These are phyloP conservation scores for Uropsilus gracilis DNA, from an alignment of 2,113 vertebrate genomes.

Conservation along the genomic window DNA sequence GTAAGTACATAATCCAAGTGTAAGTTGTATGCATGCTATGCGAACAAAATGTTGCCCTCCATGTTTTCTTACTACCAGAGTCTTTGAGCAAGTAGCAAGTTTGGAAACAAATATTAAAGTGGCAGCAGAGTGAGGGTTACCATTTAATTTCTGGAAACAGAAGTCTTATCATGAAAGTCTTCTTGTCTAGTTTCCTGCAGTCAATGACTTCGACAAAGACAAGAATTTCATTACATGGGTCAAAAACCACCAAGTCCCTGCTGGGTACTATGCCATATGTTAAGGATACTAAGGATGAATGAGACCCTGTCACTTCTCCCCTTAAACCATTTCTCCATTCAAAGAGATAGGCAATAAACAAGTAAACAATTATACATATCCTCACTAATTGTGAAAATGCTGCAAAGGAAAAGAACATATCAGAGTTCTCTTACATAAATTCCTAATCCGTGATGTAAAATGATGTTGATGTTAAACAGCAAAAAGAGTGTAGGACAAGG, in stretches of 20 bases:
- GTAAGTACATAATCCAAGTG: not conserved
- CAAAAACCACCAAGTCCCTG: not conserved
- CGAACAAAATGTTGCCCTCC: not conserved
- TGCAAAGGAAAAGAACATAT: not conserved
- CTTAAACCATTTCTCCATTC: not conserved
- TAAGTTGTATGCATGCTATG: not conserved
- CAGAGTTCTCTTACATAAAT: not conserved
- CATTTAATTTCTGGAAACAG: not conserved
- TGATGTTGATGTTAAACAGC: fast-evolving
- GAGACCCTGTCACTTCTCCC: not conserved
- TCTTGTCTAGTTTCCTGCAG: not conserved
- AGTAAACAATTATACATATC: not conserved
- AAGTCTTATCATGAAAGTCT: not conserved
- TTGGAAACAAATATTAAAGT: not conserved
- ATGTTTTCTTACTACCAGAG: not conserved
- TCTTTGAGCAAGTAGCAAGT: not conserved
- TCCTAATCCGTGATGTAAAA: not conserved
- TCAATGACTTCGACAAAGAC: not conserved
- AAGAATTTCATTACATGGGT: not conserved
- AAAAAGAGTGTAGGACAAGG: not conserved
- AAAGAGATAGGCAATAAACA: not conserved
- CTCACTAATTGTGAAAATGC: not conserved
- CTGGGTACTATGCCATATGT: not conserved
- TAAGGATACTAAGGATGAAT: not conserved
- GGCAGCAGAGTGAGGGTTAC: not conserved